Evolutionary conservation across 2,797 vertebrate species (phyloP).

Genomic region (Hirundo rustica): DNA sequence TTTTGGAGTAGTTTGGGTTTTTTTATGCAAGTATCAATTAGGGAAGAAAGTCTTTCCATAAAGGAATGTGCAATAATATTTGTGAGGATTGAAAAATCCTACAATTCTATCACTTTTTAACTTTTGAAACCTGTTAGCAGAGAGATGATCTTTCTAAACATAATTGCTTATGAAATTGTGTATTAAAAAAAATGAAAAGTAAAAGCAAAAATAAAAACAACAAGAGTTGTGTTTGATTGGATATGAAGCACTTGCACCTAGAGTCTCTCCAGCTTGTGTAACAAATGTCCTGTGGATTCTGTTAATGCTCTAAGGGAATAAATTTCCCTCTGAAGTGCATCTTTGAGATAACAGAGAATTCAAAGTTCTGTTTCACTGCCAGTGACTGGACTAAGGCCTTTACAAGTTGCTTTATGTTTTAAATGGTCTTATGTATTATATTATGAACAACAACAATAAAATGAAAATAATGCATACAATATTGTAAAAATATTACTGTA

Average conservation of each 20-base stretch:
- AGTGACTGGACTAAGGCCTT: neutral
- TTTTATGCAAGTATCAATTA: neutral
- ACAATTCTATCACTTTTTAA: neutral
- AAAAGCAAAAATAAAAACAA: neutral
- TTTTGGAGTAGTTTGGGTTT: neutral
- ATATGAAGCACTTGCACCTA: neutral
- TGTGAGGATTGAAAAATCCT: neutral
- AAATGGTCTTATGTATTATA: neutral
- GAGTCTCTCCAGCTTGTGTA: neutral
- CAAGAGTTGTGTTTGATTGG: neutral
- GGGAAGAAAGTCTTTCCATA: neutral
- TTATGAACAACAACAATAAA: neutral
- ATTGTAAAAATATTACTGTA: neutral
- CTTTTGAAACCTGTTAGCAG: neutral
- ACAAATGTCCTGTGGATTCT: neutral
- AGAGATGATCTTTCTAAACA: neutral
- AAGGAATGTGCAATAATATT: neutral
- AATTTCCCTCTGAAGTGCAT: neutral
- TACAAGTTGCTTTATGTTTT: neutral
- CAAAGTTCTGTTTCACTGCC: neutral
- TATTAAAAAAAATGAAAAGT: neutral
- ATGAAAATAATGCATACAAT: neutral
- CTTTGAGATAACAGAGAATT: neutral
- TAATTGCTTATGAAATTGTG: neutral
- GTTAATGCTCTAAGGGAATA: neutral